These are phyloP conservation scores for human DNA, from an alignment of 2,113 vertebrate species.

Conservation along the genomic window DNA sequence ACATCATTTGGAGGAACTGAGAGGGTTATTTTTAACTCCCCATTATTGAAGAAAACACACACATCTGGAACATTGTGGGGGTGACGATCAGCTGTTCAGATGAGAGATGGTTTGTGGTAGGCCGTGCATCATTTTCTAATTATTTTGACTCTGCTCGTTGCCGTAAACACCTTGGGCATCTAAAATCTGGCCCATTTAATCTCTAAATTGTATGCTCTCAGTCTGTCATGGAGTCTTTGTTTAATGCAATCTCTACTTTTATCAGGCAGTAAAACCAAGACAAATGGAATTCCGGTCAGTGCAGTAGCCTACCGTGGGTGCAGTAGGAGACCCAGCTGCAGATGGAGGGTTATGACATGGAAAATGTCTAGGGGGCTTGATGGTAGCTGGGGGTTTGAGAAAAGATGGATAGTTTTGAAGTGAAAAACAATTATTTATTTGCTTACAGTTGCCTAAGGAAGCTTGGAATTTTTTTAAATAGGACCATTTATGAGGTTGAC, in stretches of 20 bases:
- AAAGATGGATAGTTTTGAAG: not conserved
- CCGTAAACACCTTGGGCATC: not conserved
- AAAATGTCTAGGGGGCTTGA: not conserved
- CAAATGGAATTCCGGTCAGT: not conserved
- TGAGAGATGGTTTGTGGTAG: not conserved
- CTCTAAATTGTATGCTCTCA: not conserved
- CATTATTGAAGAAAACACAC: slow-evolving; percentile 43
- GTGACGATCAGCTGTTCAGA: not conserved
- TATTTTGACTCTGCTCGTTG: not conserved
- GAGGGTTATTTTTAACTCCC: not conserved
- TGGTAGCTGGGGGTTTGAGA: not conserved
- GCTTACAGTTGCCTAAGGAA: not conserved
- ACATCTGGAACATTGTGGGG: not conserved
- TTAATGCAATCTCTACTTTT: slow-evolving; percentile 54
- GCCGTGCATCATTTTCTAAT: not conserved
- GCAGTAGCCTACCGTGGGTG: not conserved
- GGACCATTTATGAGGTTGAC: not conserved
- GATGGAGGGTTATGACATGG: fast-evolving
- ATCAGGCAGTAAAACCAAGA: not conserved
- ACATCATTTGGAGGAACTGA: not conserved
- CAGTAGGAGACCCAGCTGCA: fast-evolving
- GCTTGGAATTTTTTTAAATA: not conserved
- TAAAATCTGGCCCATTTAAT: slow-evolving; percentile 42
- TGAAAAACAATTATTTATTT: not conserved
- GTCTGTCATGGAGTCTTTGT: not conserved